phyloP scores from a whole-genome alignment of 30 jellyfish, hydroid and myxozoan species.

The Phacellophora camtschatica region DNA sequence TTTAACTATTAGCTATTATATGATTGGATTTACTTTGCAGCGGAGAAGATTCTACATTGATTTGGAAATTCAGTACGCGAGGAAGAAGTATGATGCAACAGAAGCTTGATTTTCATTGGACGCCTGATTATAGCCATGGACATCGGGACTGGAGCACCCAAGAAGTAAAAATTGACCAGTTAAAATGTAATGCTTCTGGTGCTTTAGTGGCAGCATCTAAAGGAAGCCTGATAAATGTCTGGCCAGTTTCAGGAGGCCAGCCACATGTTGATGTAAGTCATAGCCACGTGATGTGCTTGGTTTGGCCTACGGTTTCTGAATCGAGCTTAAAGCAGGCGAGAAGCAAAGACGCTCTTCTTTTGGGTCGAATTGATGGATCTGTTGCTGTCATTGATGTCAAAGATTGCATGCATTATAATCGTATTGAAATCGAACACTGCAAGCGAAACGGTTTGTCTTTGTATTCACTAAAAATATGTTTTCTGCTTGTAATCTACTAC shows the following conservation, averaged over 20 bases:
- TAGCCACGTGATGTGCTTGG: conserved; percentile 69
- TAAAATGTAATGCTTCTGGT: conserved; percentile 47
- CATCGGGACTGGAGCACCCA: conserved; percentile 62
- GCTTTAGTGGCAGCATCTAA: conserved; percentile 63
- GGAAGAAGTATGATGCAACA: conserved; percentile 79
- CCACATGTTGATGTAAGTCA: conserved; percentile 67
- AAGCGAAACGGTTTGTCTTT: conserved; percentile 56
- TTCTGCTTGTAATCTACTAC: no score
- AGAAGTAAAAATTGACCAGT: conserved; percentile 27
- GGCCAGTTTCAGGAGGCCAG: conserved; percentile 68
- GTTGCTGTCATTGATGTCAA: conserved; percentile 63
- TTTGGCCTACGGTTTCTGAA: conserved; percentile 70
- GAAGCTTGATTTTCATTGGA: conserved; percentile 25
- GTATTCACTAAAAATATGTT: no score
- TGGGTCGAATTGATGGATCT: conserved; percentile 79
- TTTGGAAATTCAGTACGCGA: conserved; percentile 63
- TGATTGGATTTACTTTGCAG: conserved; percentile 24
- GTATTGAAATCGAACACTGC: conserved; percentile 72
- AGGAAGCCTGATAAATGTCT: conserved; percentile 45
- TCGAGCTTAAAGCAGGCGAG: conserved; percentile 38
- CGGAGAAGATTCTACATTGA: conserved; percentile 58
- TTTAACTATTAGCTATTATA: no score
- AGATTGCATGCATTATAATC: conserved; percentile 38
- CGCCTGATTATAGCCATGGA: conserved; percentile 73
- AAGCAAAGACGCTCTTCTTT: conserved; percentile 50